These are phyloP conservation scores for Hycleus phaleratus DNA, from an alignment of 1,140 invertebrate genomes.

Conservation along the genomic window DNA sequence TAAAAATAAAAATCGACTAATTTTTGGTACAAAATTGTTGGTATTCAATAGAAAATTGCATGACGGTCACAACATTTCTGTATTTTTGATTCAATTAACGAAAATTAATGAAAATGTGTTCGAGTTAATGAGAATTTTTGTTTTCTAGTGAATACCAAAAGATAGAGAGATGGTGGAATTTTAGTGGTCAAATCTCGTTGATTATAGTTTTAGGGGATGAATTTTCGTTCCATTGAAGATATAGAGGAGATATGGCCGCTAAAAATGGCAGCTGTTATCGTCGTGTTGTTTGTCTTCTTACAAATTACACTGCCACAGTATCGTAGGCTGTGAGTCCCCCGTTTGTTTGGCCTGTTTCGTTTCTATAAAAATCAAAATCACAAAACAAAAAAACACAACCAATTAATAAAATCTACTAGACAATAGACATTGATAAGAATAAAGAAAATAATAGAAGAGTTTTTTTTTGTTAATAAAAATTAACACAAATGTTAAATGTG, in stretches of 20 bases:
- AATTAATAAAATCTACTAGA: background rate
- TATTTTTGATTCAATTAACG: background rate
- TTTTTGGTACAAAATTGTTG: background rate
- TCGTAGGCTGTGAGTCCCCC: conserved; percentile 92
- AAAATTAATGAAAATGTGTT: background rate
- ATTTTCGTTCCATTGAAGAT: too few relatives aligned
- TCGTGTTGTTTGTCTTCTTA: conserved; percentile 42
- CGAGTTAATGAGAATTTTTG: background rate
- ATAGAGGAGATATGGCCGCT: conserved; percentile 7
- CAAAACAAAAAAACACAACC: conserved; percentile 8
- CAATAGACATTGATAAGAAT: background rate
- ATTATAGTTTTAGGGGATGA: background rate
- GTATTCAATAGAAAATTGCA: background rate
- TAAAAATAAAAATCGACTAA: background rate
- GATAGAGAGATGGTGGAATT: background rate
- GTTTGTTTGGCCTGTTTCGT: conserved; percentile 69
- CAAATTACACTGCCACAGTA: conserved; percentile 94
- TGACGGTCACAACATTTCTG: background rate
- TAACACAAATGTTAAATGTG: conserved; percentile 12
- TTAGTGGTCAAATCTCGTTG: conserved; percentile 8
- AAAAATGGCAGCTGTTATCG: background rate
- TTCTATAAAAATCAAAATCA: conserved; percentile 53
- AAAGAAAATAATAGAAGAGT: conserved; percentile 5
- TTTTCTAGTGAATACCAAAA: background rate
- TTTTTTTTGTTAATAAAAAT: conserved; percentile 9